A percentile compares a stretch with the other conserved stretches of the same genome.
These are phyloP conservation scores for Eucidaris tribuloides DNA, from an alignment of 35 echinoderm and acorn worm species.

Conservation along the genomic window DNA sequence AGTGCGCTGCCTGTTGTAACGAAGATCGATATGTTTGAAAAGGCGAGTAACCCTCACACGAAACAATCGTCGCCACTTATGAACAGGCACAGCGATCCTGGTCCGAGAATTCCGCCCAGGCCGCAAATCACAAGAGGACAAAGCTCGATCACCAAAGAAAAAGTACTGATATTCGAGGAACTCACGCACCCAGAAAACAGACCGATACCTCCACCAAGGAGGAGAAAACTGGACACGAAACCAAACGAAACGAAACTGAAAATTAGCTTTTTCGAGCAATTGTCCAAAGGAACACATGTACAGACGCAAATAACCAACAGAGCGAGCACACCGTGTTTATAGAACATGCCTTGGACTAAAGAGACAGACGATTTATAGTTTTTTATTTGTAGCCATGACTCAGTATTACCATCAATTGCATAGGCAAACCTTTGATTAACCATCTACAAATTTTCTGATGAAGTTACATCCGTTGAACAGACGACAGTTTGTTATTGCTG, in stretches of 20 bases:
- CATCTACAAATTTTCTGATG: too few relatives aligned
- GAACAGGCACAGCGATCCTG: neutral
- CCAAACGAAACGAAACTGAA: constrained; percentile 48
- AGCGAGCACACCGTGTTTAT: constrained; percentile 17
- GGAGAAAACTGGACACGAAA: constrained; percentile 28
- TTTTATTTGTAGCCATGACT: neutral
- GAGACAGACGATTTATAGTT: neutral
- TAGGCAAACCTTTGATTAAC: neutral
- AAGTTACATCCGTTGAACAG: too few relatives aligned
- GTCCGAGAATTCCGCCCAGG: constrained; percentile 15
- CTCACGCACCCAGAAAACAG: constrained; percentile 11
- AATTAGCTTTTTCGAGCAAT: constrained; percentile 62
- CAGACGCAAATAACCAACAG: neutral
- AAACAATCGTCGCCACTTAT: neutral
- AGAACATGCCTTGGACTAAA: neutral
- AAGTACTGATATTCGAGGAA: constrained; percentile 56
- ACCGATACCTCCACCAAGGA: constrained; percentile 6
- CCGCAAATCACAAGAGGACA: neutral
- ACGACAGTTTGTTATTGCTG: neutral
- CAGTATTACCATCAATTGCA: neutral
- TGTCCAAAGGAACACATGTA: neutral
- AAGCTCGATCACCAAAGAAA: constrained; percentile 29
- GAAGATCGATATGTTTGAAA: constrained; percentile 60
- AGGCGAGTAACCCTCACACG: neutral
- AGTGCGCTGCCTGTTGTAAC: constrained; percentile 8